phyloP scores from a whole-genome alignment of 2,888 invertebrate genomes.

The Eupithecia abbreviata region DNA sequence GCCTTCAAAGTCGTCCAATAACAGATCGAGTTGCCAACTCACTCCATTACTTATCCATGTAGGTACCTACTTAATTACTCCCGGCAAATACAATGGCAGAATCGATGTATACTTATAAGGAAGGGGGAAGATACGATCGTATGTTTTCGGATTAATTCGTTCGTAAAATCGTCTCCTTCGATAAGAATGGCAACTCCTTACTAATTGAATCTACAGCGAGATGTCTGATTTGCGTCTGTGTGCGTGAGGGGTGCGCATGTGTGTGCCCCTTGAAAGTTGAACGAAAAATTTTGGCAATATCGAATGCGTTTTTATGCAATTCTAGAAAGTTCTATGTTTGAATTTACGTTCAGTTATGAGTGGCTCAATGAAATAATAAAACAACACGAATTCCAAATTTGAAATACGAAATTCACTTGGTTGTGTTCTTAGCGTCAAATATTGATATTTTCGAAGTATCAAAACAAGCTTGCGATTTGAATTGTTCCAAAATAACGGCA shows the following conservation, averaged over 20 bases:
- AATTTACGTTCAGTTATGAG: background rate
- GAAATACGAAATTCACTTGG: conserved; percentile 7
- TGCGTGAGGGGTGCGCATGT: conserved; percentile 61
- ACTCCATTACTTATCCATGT: conserved; percentile 50
- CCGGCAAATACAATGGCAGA: conserved; percentile 74
- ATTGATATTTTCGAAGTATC: conserved; percentile 30
- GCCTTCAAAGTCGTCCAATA: conserved; percentile 43
- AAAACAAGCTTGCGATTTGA: conserved; percentile 31
- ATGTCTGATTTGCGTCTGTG: conserved; percentile 76
- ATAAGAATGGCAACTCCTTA: conserved; percentile 83
- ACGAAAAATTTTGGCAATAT: conserved; percentile 55
- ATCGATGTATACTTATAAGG: conserved; percentile 68
- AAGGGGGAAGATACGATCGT: conserved; percentile 79
- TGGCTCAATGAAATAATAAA: conserved; percentile 12
- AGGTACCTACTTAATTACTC: conserved; percentile 79
- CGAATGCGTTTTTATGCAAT: conserved; percentile 46
- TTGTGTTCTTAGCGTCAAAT: conserved; percentile 15
- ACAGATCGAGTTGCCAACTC: conserved; percentile 41
- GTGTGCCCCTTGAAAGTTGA: conserved; percentile 54
- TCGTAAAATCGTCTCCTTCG: conserved; percentile 83
- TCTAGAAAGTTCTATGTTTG: conserved; percentile 38
- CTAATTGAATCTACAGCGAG: conserved; percentile 83
- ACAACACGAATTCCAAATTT: background rate
- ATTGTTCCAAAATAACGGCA: conserved; percentile 82
- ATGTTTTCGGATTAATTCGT: conserved; percentile 84